phyloP scores from a whole-genome alignment of 2,797 vertebrate species.

The Malurus splendens region DNA sequence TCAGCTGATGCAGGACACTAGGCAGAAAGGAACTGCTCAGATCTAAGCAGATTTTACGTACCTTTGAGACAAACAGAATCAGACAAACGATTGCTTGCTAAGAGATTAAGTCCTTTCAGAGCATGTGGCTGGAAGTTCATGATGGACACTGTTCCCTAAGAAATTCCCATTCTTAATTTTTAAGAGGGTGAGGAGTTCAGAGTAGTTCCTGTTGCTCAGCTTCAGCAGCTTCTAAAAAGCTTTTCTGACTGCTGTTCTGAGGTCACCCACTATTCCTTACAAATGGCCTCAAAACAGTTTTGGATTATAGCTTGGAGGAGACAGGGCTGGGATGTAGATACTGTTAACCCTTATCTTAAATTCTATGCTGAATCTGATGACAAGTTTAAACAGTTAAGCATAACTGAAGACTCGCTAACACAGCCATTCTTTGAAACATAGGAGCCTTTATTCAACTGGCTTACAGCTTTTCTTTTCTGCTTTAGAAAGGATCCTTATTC shows the following conservation, averaged over 20 bases:
- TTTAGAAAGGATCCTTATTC: not conserved
- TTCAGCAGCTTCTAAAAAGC: not conserved
- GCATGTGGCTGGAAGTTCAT: fast-evolving
- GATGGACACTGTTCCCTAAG: not conserved
- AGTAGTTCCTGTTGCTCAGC: not conserved
- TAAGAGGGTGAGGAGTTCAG: not conserved
- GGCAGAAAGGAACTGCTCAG: not conserved
- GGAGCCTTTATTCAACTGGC: not conserved
- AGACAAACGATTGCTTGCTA: not conserved
- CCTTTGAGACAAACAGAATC: not conserved
- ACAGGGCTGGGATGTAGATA: not conserved
- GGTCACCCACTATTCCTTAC: not conserved
- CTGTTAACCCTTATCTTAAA: not conserved
- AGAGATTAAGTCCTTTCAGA: not conserved
- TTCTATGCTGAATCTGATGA: not conserved
- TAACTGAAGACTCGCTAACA: not conserved
- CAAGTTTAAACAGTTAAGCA: not conserved
- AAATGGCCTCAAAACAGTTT: not conserved
- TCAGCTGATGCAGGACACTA: not conserved
- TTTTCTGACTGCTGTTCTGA: not conserved
- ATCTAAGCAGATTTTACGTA: not conserved
- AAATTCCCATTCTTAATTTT: not conserved
- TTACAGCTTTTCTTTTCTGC: not conserved
- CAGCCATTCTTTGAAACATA: not conserved
- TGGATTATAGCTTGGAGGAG: not conserved